These are phyloP conservation scores for Tetrax tetrax DNA, from an alignment of 2,113 vertebrate species.

Conservation along the genomic window DNA sequence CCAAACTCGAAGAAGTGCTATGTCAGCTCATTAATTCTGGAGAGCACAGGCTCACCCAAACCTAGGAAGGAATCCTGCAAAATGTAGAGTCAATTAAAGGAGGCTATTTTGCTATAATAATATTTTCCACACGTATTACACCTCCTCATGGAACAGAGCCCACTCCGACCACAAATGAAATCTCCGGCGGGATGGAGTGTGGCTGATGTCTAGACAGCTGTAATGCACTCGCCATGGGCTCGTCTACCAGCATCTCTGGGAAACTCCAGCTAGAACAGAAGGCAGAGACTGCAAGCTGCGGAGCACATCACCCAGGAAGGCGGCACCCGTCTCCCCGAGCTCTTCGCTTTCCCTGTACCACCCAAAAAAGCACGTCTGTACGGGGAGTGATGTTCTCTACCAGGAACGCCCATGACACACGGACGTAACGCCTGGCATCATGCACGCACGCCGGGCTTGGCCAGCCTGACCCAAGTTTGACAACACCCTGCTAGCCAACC, in stretches of 20 bases:
- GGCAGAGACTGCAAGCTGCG: not conserved
- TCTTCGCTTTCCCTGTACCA: not conserved
- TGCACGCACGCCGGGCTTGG: accelerated
- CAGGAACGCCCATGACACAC: accelerated
- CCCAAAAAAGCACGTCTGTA: not conserved
- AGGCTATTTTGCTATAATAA: constrained; percentile 56
- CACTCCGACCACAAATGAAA: constrained; percentile 38
- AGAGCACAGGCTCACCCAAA: constrained; percentile 35
- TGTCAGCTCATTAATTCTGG: constrained; percentile 59
- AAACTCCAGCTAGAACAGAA: not conserved
- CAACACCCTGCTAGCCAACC: not conserved
- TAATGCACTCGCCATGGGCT: constrained; percentile 39
- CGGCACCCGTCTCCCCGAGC: not conserved
- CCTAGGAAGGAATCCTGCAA: constrained; percentile 53
- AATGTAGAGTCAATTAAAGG: constrained; percentile 53
- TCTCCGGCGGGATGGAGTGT: constrained; percentile 23
- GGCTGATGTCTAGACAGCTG: constrained; percentile 58
- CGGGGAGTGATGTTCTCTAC: accelerated
- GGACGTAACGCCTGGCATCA: not conserved
- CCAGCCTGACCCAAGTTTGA: not conserved
- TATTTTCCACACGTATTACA: constrained; percentile 63
- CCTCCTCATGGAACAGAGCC: constrained; percentile 54
- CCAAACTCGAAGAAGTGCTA: constrained; percentile 56
- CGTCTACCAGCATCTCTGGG: constrained; percentile 14
- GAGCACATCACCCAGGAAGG: not conserved